Evolutionary conservation across 30 jellyfish, hydroid and myxozoan species (phyloP), one percentile per base, ranked within the genome.

Genomic region (Turritopsis dohrnii): DNA sequence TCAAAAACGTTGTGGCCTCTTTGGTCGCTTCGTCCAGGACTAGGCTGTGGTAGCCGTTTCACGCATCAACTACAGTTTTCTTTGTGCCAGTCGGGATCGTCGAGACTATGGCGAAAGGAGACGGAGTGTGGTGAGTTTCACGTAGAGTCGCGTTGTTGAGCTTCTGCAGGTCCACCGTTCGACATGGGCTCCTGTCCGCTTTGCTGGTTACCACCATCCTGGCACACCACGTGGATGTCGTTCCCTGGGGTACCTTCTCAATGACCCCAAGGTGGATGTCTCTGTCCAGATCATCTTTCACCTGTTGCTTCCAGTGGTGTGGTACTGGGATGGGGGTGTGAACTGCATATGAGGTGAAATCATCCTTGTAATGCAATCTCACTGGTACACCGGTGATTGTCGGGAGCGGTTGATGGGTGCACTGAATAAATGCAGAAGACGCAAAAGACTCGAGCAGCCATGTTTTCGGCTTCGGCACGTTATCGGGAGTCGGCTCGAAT

Each of bases 21-120:
- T 75, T 66, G 60, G 83, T 82, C 8, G 54, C 86, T 22, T 4
- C 30, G 53, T 21, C 18, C 18, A 88, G 83, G 24, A 89, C 65
- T 8, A 84, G 83, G 82, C 88, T 85, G 85, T 89, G 88, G 82
- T 89, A 89, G 16, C 96, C 92, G 81, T 77, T 79, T 96, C 96
- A 85, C 22, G 96, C 90, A 71, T 89, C 96, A 5, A 89, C 8
- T 24, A 89, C 90, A 1, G 96, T 89, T 52, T 89, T 89, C 65
- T 29, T 65, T 17, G 85, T 85, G 66, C 25, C 8, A 21, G 74
- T 52, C 1, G 96, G 90, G 53, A 84, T 73, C 31, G 77, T n/a
- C 0, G 83, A 66, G 20, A 73, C 90, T 17, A 22, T 75, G 5
- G 65, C 29, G 83, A 89, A 89, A 29, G 83, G 95, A 30, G 83